Conservation (phyloP, 2,113 vertebrate species). For the Crotalus viridis region DNA sequence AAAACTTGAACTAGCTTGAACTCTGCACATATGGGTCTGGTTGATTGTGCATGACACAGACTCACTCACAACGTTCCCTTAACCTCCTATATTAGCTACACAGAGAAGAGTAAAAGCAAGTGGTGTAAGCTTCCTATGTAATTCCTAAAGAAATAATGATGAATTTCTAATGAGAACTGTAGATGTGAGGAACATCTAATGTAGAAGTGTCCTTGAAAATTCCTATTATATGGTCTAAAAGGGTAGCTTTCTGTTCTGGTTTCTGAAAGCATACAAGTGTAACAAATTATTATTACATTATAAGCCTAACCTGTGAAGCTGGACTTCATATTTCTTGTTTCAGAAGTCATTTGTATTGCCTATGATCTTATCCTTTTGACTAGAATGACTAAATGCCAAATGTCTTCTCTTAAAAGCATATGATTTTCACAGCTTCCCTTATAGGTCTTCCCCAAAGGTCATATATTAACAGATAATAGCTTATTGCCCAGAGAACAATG, state of each 20-base stretch:
- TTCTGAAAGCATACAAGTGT: background rate
- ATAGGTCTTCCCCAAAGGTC: background rate
- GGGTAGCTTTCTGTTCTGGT: background rate
- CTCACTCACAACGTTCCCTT: background rate
- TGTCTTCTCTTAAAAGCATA: background rate
- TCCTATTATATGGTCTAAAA: background rate
- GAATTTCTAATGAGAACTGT: background rate
- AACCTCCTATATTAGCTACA: background rate
- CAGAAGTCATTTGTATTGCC: background rate
- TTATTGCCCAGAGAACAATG: background rate
- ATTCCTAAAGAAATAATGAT: background rate
- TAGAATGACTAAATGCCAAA: background rate
- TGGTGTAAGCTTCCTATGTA: background rate
- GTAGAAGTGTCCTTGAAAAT: background rate
- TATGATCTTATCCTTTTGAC: background rate
- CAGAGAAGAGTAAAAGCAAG: background rate
- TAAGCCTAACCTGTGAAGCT: background rate
- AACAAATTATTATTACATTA: background rate
- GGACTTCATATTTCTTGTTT: background rate
- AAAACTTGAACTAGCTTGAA: background rate
- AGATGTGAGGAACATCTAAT: background rate
- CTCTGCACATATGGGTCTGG: background rate
- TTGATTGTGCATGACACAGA: background rate
- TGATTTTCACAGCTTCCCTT: background rate
- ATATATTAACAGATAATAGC: background rate